phyloP scores from a whole-genome alignment of 1,140 invertebrate genomes.

The Pseudomyrmex concolor region DNA sequence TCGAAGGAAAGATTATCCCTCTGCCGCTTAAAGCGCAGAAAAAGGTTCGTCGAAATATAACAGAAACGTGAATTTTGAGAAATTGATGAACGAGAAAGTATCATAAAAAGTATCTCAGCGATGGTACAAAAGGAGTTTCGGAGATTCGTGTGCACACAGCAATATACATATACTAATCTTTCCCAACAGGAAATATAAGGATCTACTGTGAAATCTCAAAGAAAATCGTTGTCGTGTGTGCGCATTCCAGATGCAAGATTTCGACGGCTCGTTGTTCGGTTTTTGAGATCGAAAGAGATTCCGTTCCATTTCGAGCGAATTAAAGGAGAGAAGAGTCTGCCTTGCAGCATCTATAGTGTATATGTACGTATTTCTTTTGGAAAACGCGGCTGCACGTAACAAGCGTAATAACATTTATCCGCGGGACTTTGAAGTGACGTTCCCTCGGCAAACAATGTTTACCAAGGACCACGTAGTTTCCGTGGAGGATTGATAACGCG shows the following conservation, averaged over 20 bases:
- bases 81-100: no score
- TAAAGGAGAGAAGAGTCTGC: neutral
- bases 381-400: slow-evolving; percentile 32
- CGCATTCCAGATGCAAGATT: neutral
- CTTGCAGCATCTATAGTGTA: neutral
- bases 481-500: slow-evolving; percentile 46
- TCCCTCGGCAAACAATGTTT: slow-evolving; percentile 52
- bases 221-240: no score
- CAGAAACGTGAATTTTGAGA: no score
- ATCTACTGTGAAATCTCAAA: neutral
- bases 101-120: neutral
- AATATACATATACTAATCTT: no score
- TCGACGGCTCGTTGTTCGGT: neutral
- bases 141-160: no score
- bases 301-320: slow-evolving; percentile 7
- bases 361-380: slow-evolving; percentile 22
- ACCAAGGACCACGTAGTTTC: slow-evolving; percentile 33
- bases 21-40: neutral
- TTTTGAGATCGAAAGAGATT: slow-evolving; percentile 9
- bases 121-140: no score
- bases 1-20: slow-evolving; percentile 3
- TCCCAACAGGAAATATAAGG: neutral
- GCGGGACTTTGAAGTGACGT: slow-evolving; percentile 42
- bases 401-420: slow-evolving; percentile 51
- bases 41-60: neutral